Evolutionary conservation across 2,113 vertebrate genomes (phyloP).

Genomic region (Alectura lathami): DNA sequence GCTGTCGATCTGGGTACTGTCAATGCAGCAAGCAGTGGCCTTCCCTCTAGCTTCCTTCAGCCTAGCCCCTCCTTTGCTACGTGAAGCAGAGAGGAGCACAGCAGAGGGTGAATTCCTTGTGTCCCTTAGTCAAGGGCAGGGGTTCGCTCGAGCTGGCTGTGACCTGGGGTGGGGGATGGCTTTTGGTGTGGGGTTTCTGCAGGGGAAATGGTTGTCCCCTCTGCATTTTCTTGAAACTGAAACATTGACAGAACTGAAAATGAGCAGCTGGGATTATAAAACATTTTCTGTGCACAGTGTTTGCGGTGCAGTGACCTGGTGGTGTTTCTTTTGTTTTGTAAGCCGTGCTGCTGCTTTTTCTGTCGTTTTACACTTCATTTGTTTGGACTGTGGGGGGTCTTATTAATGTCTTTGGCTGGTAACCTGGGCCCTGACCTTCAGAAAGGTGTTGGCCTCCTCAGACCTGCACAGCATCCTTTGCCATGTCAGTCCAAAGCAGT

Average conservation of each 20-base stretch:
- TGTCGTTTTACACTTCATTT: background rate
- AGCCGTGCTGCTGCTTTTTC: background rate
- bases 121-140: rapidly evolving
- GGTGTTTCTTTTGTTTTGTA: background rate
- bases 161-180: background rate
- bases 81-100: too few relatives aligned
- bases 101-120: background rate
- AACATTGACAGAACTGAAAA: background rate
- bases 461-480: constrained; percentile 39
- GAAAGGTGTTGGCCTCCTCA: constrained; percentile 28
- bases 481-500: constrained; percentile 60
- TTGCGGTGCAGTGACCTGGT: background rate
- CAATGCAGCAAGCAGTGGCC: background rate
- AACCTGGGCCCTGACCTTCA: constrained; percentile 77
- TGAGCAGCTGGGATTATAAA: background rate
- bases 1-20: background rate
- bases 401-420: constrained; percentile 22
- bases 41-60: constrained; percentile 35
- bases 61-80: too few relatives aligned
- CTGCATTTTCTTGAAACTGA: background rate
- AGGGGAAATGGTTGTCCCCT: background rate
- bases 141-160: background rate
- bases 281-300: rapidly evolving
- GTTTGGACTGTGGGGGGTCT: background rate
- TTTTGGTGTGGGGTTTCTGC: background rate